Base-by-base conservation (phyloP, 2,888 invertebrate genomes). In the Lepidocyrtoides sp. region DNA sequence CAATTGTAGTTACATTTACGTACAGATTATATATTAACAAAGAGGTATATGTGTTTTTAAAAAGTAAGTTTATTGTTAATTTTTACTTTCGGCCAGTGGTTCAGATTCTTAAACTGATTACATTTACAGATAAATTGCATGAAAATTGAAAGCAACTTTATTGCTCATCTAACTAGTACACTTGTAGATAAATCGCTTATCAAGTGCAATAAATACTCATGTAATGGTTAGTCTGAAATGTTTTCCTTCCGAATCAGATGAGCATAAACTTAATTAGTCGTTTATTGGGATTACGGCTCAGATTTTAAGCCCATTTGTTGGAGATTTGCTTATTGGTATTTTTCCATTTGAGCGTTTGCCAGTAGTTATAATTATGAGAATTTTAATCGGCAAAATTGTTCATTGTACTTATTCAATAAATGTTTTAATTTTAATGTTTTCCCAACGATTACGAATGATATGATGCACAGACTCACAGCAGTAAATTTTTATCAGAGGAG, bases 101-200 rank as follows among this genome's bases (percentile, higher is more conserved):
- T 81, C 41, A 88, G 66, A 88, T 81, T 32, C 66, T 41, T n/a
- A 84, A 72, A 36, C 12, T n/a, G 75, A 72, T 63, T 63, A 63
- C 29, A 63, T 69, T 44, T 75, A 86, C n/a, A n/a, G n/a, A n/a
- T n/a, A n/a, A n/a, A 86, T 63, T 23, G 3, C 12, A 26, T 29
- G 44, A 87, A 77, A 86, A 79, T 29, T 69, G 87, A 79, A 79
- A 79, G 48, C 79, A 77, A 23, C n/a, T 75, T 75, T 26, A 8
- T 23, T 75, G 17, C 17, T 69, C 36, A 36, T 7, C 63, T 69
- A 69, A 69, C 60, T 86, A 86, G 75, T 75, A 57, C 75, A 86
- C 75, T 86, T 86, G 75, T 86, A 75, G 44, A 75, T 51, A 32
- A 54, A 63, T 84, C 26, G 41, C 20, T 60, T 60, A 82, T n/a